Base-by-base conservation (phyloP, 2,888 invertebrate genomes). In the Drosophila phalerata region DNA sequence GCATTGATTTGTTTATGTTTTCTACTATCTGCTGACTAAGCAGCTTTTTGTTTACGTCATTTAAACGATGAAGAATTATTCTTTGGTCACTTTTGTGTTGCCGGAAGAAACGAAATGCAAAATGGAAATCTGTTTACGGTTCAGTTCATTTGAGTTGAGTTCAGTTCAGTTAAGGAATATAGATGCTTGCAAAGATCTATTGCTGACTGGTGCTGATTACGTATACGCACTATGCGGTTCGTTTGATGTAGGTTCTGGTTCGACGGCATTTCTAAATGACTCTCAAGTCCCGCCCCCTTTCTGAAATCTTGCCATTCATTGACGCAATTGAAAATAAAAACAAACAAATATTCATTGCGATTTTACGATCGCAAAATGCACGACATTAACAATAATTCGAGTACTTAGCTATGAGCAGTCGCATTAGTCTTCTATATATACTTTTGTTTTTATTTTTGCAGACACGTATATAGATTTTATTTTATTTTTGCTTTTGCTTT, bases 61-160 rank as follows among this genome's bases (percentile, higher is more conserved):
- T 67, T 68, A 70, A 69, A 37, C 38, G 43, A 37, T 28, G 48
- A 61, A 49, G 63, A 37, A 52, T 53, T 66, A 69, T 62, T 17
- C 38, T 17, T 22, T 40, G 30, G 25, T 48, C 38, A 40, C 28
- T 19, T 32, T 17, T 32, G 55, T 19, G 34, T 47, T 71, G 67
- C 69, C 81, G 77, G 75, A 87, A 77, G 73, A 87, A 84, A 84
- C 45, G 30, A 84, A 82, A 85, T 80, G 79, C 74, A 62, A 63
- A 63, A 15, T n/a, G 42, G 30, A 13, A 8, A 55, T 34, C 22
- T 51, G 60, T 38, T 67, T 48, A 52, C 57, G 38, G 37, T 57
- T 61, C 43, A 45, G 56, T 52, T 69, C 38, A 38, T 40, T 25
- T 55, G 22, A 30, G 48, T 30, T 51, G 19, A 25, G 47, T 42